Conservation (phyloP, 1,140 invertebrate species). For the Ylistrum balloti region DNA sequence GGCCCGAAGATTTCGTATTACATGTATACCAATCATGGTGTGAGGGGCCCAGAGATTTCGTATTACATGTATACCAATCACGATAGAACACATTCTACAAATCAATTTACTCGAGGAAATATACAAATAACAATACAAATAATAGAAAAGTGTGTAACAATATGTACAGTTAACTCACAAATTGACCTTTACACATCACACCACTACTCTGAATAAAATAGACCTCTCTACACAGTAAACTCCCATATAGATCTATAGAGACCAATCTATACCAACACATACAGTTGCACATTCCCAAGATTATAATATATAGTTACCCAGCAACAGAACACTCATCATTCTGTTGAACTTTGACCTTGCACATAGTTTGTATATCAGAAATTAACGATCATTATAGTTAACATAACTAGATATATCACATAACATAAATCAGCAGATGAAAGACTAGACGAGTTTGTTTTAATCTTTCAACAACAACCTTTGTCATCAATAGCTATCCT, state of each 20-base stretch:
- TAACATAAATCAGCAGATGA: not conserved
- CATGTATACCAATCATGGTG: too few species aligned
- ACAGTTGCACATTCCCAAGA: not conserved
- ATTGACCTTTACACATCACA: too few species aligned
- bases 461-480: slow-evolving; percentile 23
- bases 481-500: not conserved
- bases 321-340: not conserved
- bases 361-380: not conserved
- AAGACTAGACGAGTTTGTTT: slow-evolving; percentile 20
- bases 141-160: not conserved
- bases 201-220: too few species aligned
- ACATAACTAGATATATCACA: not conserved
- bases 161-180: not conserved
- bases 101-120: not conserved
- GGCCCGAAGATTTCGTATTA: too few species aligned
- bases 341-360: not conserved
- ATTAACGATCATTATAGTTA: not conserved
- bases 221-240: too few species aligned
- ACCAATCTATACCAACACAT: not conserved
- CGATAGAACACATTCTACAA: not conserved
- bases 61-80: too few species aligned
- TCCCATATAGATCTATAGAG: not conserved
- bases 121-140: not conserved
- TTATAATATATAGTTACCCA: slow-evolving; percentile 2
- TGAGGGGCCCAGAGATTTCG: too few species aligned